phyloP scores from a whole-genome alignment of 2,888 invertebrate genomes.

The Anoplius nigerrimus region DNA sequence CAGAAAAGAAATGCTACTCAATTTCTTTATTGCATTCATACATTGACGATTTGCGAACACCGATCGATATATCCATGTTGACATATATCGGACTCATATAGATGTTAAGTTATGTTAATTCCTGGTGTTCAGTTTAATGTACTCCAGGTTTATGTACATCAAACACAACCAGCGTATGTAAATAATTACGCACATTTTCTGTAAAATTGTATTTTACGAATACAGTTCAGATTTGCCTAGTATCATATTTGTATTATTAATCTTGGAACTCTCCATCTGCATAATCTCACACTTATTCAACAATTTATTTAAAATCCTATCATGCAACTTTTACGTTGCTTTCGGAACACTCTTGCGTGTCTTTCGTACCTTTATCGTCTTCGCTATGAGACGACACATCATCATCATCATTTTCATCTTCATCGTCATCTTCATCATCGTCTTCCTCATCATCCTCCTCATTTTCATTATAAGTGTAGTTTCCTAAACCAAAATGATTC shows the following conservation, averaged over 20 bases:
- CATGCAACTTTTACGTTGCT: neutral
- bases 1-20: too few species aligned
- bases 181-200: too few species aligned
- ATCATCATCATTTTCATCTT: constrained; percentile 42
- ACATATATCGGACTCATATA: too few species aligned
- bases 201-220: constrained; percentile 8
- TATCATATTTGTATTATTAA: neutral
- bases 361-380: constrained; percentile 18
- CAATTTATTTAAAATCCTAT: neutral
- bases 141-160: too few species aligned
- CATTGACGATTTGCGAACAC: neutral
- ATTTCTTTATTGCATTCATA: too few species aligned
- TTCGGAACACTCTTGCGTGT: constrained; percentile 8
- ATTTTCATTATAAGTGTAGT: constrained; percentile 67
- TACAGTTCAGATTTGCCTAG: neutral
- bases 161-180: too few species aligned
- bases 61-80: too few species aligned
- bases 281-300: neutral
- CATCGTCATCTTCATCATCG: constrained; percentile 71
- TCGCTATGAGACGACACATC: constrained; percentile 31
- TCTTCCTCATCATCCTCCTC: constrained; percentile 74
- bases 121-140: too few species aligned
- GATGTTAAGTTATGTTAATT: too few species aligned
- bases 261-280: neutral
- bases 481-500: constrained; percentile 43